Evolutionary conservation across 1,140 invertebrate genomes (phyloP).

Genomic region (Ylistrum balloti): DNA sequence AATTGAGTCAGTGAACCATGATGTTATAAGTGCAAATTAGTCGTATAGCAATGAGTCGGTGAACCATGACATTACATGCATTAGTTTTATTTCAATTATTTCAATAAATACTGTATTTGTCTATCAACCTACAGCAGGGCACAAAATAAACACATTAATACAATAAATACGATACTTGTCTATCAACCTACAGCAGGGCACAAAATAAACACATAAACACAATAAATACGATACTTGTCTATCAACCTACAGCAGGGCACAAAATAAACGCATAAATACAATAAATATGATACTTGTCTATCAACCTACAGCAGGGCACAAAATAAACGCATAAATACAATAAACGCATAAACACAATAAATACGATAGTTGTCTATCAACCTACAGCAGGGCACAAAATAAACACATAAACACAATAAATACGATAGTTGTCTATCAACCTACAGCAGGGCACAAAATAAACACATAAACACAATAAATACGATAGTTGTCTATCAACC

Average conservation of each 20-base stretch:
- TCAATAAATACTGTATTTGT: too few relatives aligned
- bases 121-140: background rate
- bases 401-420: background rate
- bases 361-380: conserved; percentile 7
- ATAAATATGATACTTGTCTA: conserved; percentile 3
- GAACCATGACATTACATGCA: too few relatives aligned
- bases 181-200: background rate
- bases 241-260: background rate
- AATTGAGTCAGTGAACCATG: too few relatives aligned
- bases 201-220: background rate
- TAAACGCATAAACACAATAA: background rate
- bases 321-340: background rate
- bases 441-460: background rate
- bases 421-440: conserved; percentile 5
- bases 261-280: background rate
- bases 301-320: background rate
- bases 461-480: background rate
- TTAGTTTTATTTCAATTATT: too few relatives aligned
- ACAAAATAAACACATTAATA: background rate
- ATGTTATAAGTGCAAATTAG: too few relatives aligned
- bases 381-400: background rate
- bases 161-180: conserved; percentile 4
- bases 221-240: conserved; percentile 5
- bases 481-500: background rate
- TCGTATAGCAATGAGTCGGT: too few relatives aligned